A percentile compares a stretch with the other conserved stretches of the same genome.
These are phyloP conservation scores for Pelodytes ibericus DNA, from an alignment of 2,797 vertebrate genomes.

Conservation along the genomic window DNA sequence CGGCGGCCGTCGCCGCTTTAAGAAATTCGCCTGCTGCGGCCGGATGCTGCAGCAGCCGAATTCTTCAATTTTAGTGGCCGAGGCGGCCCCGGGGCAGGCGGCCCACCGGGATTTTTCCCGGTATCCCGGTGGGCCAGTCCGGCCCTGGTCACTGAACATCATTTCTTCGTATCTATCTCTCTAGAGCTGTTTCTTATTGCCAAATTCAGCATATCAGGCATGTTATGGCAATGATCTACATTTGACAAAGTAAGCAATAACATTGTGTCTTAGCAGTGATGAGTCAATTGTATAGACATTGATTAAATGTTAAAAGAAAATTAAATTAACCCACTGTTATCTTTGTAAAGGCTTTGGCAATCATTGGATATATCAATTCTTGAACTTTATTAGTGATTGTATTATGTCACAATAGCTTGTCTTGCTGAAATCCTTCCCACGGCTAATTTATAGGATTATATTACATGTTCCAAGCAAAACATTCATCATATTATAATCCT, in stretches of 20 bases:
- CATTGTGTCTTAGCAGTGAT: background rate
- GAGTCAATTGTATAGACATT: constrained; percentile 6
- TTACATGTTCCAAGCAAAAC: no score
- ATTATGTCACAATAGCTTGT: background rate
- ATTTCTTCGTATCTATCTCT: background rate
- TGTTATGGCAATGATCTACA: background rate
- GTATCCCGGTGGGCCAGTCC: no score
- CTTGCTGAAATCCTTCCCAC: background rate
- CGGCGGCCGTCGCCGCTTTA: no score
- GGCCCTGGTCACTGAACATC: no score
- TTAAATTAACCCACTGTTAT: background rate
- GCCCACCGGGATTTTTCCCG: no score
- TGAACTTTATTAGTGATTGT: background rate
- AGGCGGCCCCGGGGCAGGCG: no score
- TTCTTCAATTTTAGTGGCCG: no score
- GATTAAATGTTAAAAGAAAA: constrained; percentile 2
- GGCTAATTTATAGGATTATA: no score
- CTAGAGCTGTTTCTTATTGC: background rate
- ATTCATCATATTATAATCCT: no score
- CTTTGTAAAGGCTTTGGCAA: background rate
- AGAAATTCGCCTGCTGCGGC: no score
- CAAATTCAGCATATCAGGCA: background rate
- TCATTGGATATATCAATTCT: background rate
- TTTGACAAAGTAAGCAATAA: background rate
- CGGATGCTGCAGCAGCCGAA: no score